These are phyloP conservation scores for Phaedon cochleariae DNA, from an alignment of 2,888 invertebrate genomes.

Conservation along the genomic window DNA sequence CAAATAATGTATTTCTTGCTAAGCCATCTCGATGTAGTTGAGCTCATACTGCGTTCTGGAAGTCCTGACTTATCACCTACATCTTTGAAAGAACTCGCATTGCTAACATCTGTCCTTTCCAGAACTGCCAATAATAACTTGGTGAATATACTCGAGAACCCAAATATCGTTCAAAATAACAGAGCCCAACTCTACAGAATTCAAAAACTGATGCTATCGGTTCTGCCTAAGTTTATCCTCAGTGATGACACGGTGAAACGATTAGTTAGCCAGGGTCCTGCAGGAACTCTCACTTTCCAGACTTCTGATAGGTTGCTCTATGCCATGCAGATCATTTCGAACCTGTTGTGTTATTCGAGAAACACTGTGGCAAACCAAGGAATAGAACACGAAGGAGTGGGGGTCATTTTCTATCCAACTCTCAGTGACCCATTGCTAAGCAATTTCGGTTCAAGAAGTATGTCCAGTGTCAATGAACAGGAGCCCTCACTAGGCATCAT, in stretches of 20 bases:
- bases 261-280: constrained; percentile 54
- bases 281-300: constrained; percentile 52
- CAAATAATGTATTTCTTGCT: constrained; percentile 84
- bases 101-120: constrained; percentile 68
- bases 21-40: constrained; percentile 83
- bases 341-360: constrained; percentile 75
- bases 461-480: constrained; percentile 54
- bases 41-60: constrained; percentile 77
- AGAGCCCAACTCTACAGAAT: constrained; percentile 73
- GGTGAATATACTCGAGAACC: constrained; percentile 55
- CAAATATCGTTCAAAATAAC: constrained; percentile 61
- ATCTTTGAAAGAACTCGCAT: constrained; percentile 77
- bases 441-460: constrained; percentile 41
- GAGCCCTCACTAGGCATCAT: constrained; percentile 65
- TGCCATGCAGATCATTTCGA: constrained; percentile 73
- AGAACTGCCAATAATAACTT: constrained; percentile 58
- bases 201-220: constrained; percentile 77
- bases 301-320: constrained; percentile 61
- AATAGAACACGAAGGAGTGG: constrained; percentile 64
- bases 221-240: constrained; percentile 75
- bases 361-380: constrained; percentile 70
- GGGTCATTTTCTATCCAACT: constrained; percentile 66
- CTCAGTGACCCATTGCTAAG: constrained; percentile 58
- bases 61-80: constrained; percentile 72
- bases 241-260: constrained; percentile 55